Evolutionary conservation across 2,797 vertebrate genomes (phyloP).

Genomic region (Halcyon smyrnensis): DNA sequence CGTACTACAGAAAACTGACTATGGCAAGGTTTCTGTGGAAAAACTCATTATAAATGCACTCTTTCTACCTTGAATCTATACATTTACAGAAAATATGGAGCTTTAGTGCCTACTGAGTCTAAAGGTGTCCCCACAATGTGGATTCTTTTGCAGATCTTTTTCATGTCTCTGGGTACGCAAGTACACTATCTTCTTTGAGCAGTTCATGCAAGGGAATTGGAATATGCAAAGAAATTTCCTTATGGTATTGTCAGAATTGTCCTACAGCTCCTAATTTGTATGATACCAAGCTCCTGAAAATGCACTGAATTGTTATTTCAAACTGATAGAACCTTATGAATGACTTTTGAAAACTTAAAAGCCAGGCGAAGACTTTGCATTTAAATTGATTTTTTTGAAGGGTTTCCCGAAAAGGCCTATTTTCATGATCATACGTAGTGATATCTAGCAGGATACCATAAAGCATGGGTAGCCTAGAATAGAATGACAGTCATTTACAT

Average conservation of each 20-base stretch:
- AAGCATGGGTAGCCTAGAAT: slow-evolving; percentile 35
- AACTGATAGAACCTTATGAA: not conserved
- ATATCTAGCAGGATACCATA: slow-evolving; percentile 46
- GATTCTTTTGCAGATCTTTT: not conserved
- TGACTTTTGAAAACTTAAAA: slow-evolving; percentile 29
- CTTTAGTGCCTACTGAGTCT: not conserved
- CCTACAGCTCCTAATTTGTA: not conserved
- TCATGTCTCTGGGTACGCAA: not conserved
- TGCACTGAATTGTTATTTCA: not conserved
- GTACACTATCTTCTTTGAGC: not conserved
- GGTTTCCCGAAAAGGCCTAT: slow-evolving; percentile 21
- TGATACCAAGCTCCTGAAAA: not conserved
- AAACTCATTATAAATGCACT: not conserved
- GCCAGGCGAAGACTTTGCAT: slow-evolving; percentile 37
- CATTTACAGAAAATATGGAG: not conserved
- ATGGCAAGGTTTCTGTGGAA: not conserved
- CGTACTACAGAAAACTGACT: rapidly evolving
- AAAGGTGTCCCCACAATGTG: not conserved
- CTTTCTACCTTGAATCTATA: not conserved
- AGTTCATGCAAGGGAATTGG: not conserved
- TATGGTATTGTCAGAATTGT: not conserved
- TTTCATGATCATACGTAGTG: slow-evolving; percentile 37
- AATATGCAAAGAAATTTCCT: not conserved
- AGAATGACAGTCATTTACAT: slow-evolving; percentile 71
- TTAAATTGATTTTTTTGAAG: slow-evolving; percentile 60